A percentile compares a stretch with the other conserved stretches of the same genome.
These are phyloP conservation scores for Dasyurus viverrinus DNA, from an alignment of 2,113 vertebrate genomes.

Conservation along the genomic window DNA sequence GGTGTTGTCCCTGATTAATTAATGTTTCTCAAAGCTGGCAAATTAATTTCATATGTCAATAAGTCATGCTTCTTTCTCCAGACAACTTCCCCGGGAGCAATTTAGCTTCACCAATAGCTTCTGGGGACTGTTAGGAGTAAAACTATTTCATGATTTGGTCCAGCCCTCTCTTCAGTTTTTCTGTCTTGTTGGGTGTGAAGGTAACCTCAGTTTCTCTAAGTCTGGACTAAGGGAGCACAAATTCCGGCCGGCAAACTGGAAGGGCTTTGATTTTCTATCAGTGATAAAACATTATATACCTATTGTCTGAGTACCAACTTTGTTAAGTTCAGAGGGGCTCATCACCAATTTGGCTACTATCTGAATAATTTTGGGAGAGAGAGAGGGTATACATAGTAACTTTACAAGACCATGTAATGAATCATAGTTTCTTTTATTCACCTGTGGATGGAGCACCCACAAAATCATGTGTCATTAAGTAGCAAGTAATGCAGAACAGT, in stretches of 20 bases:
- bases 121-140: neutral
- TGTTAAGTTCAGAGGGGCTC: neutral
- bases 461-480: neutral
- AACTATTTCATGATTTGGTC: neutral
- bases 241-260: neutral
- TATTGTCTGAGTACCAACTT: neutral
- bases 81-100: neutral
- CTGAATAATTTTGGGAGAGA: neutral
- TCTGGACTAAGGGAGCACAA: neutral
- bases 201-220: neutral
- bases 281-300: neutral
- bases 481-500: neutral
- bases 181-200: neutral
- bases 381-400: neutral
- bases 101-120: neutral
- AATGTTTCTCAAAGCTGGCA: neutral
- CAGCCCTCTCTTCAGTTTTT: neutral
- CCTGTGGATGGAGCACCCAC: neutral
- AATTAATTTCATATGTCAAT: neutral
- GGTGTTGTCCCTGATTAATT: neutral
- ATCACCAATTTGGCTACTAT: neutral
- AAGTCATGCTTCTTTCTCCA: neutral
- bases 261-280: neutral
- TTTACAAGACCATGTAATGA: neutral
- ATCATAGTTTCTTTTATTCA: neutral